phyloP scores from a whole-genome alignment of 2,797 vertebrate species.

The Naso thynnoides region DNA sequence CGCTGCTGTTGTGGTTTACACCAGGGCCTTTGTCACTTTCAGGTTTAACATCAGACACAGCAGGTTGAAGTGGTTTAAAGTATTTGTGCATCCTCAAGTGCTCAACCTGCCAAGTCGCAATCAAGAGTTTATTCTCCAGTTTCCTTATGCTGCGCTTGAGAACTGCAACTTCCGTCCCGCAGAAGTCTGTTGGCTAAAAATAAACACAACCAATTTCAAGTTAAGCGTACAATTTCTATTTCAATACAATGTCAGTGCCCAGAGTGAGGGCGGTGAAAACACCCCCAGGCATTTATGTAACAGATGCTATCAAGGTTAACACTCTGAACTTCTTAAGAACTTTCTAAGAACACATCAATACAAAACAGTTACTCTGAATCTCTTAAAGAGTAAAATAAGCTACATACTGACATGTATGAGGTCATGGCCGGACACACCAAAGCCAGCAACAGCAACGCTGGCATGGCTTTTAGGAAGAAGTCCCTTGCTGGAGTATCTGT shows the following conservation, averaged over 20 bases:
- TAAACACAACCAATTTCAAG: slow-evolving; percentile 3
- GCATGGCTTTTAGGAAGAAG: slow-evolving; percentile 44
- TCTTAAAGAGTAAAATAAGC: neutral
- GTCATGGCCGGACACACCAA: slow-evolving; percentile 68
- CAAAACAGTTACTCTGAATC: no score
- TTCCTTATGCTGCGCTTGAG: slow-evolving; percentile 83
- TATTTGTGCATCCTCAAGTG: slow-evolving; percentile 85
- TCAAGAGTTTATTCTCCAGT: slow-evolving; percentile 85
- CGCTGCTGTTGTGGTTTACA: slow-evolving; percentile 45
- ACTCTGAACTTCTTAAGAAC: slow-evolving; percentile 11
- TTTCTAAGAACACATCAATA: no score
- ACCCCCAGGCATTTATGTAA: neutral
- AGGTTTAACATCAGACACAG: neutral
- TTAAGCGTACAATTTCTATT: neutral
- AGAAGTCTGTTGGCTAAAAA: slow-evolving; percentile 81
- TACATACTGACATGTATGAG: slow-evolving; percentile 82
- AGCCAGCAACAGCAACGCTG: slow-evolving; percentile 76
- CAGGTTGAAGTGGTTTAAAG: slow-evolving; percentile 63
- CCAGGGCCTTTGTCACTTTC: neutral
- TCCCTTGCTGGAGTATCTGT: neutral
- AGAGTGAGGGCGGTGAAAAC: neutral
- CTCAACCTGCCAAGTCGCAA: slow-evolving; percentile 85
- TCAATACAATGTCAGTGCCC: neutral
- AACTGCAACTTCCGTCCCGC: slow-evolving; percentile 80
- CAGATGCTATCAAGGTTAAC: neutral